These are phyloP conservation scores for Chromobotia macracanthus DNA, from an alignment of 2,797 vertebrate genomes.

Conservation along the genomic window DNA sequence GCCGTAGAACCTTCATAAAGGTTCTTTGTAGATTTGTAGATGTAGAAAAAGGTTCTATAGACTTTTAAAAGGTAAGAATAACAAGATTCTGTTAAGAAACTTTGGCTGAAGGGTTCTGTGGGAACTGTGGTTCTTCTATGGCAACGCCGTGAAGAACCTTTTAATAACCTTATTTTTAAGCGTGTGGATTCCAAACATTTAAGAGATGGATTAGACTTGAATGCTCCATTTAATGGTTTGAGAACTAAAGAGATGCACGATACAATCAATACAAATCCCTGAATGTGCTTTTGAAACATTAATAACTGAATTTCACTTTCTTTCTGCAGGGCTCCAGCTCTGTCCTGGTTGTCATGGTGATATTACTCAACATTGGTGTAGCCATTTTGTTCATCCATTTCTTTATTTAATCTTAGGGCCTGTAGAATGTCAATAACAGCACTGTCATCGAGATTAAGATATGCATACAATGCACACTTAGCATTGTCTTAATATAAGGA, in stretches of 20 bases:
- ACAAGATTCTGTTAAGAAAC: too few relatives aligned
- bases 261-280: background rate
- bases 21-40: too few relatives aligned
- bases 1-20: too few relatives aligned
- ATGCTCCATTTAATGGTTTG: background rate
- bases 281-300: background rate
- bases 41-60: too few relatives aligned
- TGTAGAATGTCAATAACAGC: conserved; percentile 63
- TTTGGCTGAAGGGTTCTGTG: too few relatives aligned
- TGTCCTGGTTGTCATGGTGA: conserved; percentile 97
- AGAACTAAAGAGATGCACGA: background rate
- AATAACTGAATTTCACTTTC: conserved; percentile 59
- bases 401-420: conserved; percentile 90
- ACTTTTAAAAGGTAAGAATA: too few relatives aligned
- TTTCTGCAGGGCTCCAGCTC: conserved; percentile 91
- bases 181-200: too few relatives aligned
- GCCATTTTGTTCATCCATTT: conserved; percentile 99
- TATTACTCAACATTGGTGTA: conserved; percentile 99
- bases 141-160: too few relatives aligned
- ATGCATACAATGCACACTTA: conserved; percentile 60
- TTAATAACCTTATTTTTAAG: too few relatives aligned
- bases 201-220: background rate
- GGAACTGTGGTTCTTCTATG: too few relatives aligned
- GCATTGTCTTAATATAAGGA: conserved; percentile 61
- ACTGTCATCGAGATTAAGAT: conserved; percentile 59